These are phyloP conservation scores for Gobiocypris rarus DNA, from an alignment of 2,113 vertebrate species.

Conservation along the genomic window DNA sequence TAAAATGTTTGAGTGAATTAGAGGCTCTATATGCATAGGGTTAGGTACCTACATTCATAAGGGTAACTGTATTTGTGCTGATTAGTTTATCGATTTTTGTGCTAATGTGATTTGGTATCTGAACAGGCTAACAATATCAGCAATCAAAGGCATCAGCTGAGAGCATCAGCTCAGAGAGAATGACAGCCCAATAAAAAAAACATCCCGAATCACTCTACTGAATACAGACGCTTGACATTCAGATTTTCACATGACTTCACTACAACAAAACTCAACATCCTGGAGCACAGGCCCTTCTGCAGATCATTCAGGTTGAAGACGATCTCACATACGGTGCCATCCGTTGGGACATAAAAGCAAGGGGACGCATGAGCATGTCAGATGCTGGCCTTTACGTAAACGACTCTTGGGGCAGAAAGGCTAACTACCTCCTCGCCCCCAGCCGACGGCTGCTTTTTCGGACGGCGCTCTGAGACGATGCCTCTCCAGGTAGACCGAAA, in stretches of 20 bases:
- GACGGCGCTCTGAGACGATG: slow-evolving; percentile 52
- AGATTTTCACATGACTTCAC: slow-evolving; percentile 40
- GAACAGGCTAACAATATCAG: neutral
- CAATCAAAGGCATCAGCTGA: neutral
- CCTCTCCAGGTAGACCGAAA: slow-evolving; percentile 81
- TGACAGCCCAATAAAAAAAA: neutral
- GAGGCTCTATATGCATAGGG: neutral
- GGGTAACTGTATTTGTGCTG: slow-evolving; percentile 21
- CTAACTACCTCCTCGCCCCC: slow-evolving; percentile 67
- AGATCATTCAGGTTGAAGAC: slow-evolving; percentile 57
- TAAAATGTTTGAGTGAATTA: neutral
- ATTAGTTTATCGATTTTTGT: slow-evolving; percentile 17
- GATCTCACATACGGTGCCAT: slow-evolving; percentile 55
- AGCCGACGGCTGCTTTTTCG: slow-evolving; percentile 53
- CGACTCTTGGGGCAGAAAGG: slow-evolving; percentile 74
- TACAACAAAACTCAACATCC: slow-evolving; percentile 38
- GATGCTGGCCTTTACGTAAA: slow-evolving; percentile 78
- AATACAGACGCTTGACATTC: slow-evolving; percentile 41
- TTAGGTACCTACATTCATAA: neutral
- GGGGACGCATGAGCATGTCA: slow-evolving; percentile 68
- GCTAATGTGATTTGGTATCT: neutral
- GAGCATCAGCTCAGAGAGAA: slow-evolving; percentile 7
- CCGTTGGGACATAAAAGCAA: slow-evolving; percentile 67
- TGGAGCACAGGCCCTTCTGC: slow-evolving; percentile 28
- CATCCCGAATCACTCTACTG: slow-evolving; percentile 2